Conservation (phyloP, 1,140 invertebrate genomes). For the Drosophila santomea region DNA sequence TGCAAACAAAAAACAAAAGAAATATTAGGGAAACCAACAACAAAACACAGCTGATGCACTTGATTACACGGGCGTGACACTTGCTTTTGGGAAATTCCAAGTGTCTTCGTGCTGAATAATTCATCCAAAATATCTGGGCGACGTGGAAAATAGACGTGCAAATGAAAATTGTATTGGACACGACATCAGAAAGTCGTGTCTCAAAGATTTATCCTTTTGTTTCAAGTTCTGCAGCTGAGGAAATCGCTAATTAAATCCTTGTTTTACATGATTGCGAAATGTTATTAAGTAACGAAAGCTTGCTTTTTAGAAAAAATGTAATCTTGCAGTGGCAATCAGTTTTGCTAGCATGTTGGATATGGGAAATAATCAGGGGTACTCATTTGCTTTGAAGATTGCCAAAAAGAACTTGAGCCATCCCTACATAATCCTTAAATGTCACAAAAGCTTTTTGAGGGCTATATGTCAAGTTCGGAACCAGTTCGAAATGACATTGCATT, state of each 20-base stretch:
- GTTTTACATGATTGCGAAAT: too few relatives aligned
- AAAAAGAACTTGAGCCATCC: too few relatives aligned
- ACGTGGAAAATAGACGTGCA: not conserved
- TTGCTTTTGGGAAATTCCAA: conserved; percentile 30
- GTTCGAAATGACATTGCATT: not conserved
- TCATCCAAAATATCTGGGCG: not conserved
- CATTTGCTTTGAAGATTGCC: too few relatives aligned
- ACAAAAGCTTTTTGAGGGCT: too few relatives aligned
- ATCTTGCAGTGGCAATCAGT: too few relatives aligned
- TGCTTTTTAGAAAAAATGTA: too few relatives aligned
- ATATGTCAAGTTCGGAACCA: not conserved
- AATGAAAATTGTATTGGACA: not conserved
- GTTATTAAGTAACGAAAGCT: too few relatives aligned
- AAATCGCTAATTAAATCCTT: not conserved
- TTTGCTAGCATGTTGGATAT: too few relatives aligned
- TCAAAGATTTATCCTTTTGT: not conserved
- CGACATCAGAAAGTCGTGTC: not conserved
- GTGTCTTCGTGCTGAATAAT: conserved; percentile 32
- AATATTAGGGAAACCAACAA: not conserved
- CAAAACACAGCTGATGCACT: conserved; percentile 19
- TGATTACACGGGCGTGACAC: conserved; percentile 30
- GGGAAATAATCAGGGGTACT: too few relatives aligned
- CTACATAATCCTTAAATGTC: too few relatives aligned
- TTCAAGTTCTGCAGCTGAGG: not conserved
- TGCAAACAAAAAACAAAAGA: not conserved